phyloP scores from a whole-genome alignment of 2,797 vertebrate species.

The Telmatherina bonti region DNA sequence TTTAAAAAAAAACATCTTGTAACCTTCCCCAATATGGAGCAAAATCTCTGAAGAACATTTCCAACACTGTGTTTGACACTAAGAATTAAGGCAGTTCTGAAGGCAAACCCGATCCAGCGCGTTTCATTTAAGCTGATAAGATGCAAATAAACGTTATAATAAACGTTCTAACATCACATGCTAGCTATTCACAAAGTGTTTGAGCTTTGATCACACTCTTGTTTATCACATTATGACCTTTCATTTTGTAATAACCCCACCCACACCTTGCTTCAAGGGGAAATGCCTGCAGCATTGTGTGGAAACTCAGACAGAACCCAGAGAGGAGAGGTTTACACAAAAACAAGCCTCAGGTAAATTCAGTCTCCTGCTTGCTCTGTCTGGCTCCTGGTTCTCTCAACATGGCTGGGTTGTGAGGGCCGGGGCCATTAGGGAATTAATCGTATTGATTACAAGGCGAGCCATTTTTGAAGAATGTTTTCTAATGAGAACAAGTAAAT shows the following conservation, averaged over 20 bases:
- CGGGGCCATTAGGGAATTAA: conserved; percentile 73
- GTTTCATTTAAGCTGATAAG: too few species aligned
- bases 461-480: conserved; percentile 61
- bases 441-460: conserved; percentile 71
- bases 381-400: conserved; percentile 40
- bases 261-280: conserved; percentile 39
- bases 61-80: too few species aligned
- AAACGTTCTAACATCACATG: background rate
- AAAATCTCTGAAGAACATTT: too few species aligned
- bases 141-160: too few species aligned
- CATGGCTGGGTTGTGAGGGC: conserved; percentile 36
- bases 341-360: conserved; percentile 54
- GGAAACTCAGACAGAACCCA: conserved; percentile 46
- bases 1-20: too few species aligned
- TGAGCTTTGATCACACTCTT: conserved; percentile 38
- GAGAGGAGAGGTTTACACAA: conserved; percentile 27
- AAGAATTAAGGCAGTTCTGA: too few species aligned
- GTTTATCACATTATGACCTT: conserved; percentile 55
- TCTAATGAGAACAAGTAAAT: conserved; percentile 67
- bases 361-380: conserved; percentile 35
- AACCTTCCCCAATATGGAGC: too few species aligned
- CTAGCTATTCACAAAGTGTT: background rate
- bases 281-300: conserved; percentile 58
- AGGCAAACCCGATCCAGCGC: too few species aligned
- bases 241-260: conserved; percentile 50